Percentiles rank a stretch among this genome's conserved stretches.
Conservation (phyloP, 2,888 invertebrate genomes). For the Antheraea yamamai region DNA sequence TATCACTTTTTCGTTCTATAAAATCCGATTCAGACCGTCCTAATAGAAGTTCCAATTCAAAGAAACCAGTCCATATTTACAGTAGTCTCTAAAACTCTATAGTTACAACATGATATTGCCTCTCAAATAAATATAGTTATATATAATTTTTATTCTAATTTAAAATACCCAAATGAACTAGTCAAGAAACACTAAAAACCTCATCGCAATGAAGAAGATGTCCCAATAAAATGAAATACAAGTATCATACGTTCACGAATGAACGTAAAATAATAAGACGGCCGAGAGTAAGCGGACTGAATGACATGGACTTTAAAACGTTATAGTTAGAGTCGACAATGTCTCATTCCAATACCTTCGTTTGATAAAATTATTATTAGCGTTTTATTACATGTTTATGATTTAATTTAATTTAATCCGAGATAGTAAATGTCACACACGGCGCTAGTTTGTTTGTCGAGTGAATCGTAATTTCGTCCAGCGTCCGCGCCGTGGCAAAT, state of each 20-base stretch:
- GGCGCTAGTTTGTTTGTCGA: constrained; percentile 8
- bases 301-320: neutral
- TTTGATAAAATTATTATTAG: constrained; percentile 22
- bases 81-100: too few relatives aligned
- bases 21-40: too few relatives aligned
- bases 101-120: neutral
- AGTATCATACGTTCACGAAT: neutral
- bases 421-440: constrained; percentile 9
- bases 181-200: constrained; percentile 1
- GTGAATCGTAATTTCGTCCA: neutral
- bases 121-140: neutral
- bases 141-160: neutral
- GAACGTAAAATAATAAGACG: neutral
- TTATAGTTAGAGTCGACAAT: neutral
- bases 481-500: neutral
- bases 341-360: neutral
- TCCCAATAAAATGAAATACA: constrained; percentile 2
- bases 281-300: neutral
- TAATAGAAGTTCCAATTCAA: too few relatives aligned
- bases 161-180: neutral
- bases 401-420: constrained; percentile 21
- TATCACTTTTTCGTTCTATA: too few relatives aligned
- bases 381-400: constrained; percentile 21
- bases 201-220: neutral
- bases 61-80: too few relatives aligned